Conservation (phyloP, 2,113 vertebrate species). For the Perca fluviatilis region DNA sequence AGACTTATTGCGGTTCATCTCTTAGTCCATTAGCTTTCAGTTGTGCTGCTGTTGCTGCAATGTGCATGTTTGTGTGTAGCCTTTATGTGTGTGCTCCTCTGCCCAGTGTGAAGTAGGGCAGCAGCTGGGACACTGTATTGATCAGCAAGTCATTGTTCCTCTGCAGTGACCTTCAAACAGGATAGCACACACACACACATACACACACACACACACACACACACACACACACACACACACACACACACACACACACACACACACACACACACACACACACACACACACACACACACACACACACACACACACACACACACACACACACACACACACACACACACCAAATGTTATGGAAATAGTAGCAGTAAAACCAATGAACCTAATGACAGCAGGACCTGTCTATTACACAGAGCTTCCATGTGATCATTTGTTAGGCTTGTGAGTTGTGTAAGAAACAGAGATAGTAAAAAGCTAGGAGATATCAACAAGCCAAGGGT, state of each 20-base stretch:
- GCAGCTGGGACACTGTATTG: conserved; percentile 70
- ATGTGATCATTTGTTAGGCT: no score
- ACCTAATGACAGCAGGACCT: conserved; percentile 17
- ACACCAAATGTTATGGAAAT: conserved; percentile 29
- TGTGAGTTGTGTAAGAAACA: not conserved
- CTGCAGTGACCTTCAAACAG: conserved; percentile 66
- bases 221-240: conserved; percentile 7
- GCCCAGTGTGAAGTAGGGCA: conserved; percentile 65
- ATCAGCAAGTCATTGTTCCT: conserved; percentile 58
- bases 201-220: not conserved
- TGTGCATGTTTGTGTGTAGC: not conserved
- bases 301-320: not conserved
- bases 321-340: conserved; percentile 5
- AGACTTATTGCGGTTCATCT: conserved; percentile 15
- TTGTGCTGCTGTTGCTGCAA: not conserved
- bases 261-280: not conserved
- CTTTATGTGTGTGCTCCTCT: conserved; percentile 15
- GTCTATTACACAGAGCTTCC: not conserved
- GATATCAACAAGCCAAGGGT: conserved; percentile 4
- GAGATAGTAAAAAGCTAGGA: not conserved
- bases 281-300: not conserved
- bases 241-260: not conserved
- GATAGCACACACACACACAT: not conserved
- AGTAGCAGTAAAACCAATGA: conserved; percentile 29
- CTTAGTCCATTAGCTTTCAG: conserved; percentile 11